Evolutionary conservation across 2,888 invertebrate genomes (phyloP).

Genomic region (Antheraea yamamai): DNA sequence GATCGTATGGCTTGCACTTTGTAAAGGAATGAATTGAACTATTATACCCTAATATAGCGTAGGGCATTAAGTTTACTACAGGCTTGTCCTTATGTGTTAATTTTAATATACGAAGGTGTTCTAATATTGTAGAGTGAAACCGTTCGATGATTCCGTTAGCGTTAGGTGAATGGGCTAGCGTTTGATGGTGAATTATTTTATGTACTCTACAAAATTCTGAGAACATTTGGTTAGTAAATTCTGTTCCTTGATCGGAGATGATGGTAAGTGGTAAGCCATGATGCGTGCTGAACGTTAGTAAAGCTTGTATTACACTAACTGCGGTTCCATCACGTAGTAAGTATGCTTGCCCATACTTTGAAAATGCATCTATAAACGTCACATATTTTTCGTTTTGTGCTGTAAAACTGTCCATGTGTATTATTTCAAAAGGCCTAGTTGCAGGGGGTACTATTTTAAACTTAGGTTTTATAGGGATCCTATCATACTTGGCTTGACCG

Average conservation of each 20-base stretch:
- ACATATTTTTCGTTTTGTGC: slow-evolving; percentile 32
- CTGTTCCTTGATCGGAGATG: slow-evolving; percentile 32
- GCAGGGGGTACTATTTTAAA: slow-evolving; percentile 30
- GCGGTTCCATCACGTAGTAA: slow-evolving; percentile 29
- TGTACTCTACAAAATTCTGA: slow-evolving; percentile 27
- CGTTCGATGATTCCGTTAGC: slow-evolving; percentile 25
- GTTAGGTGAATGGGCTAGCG: slow-evolving; percentile 27
- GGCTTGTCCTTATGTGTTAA: slow-evolving; percentile 14
- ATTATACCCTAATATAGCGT: slow-evolving; percentile 23
- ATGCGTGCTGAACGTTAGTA: slow-evolving; percentile 28
- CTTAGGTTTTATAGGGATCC: slow-evolving; percentile 27
- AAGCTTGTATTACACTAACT: slow-evolving; percentile 28
- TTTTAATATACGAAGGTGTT: slow-evolving; percentile 22
- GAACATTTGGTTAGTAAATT: slow-evolving; percentile 30
- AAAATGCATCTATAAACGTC: slow-evolving; percentile 29
- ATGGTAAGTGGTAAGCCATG: slow-evolving; percentile 27
- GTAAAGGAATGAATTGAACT: slow-evolving; percentile 31
- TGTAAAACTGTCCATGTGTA: slow-evolving; percentile 33
- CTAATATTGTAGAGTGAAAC: slow-evolving; percentile 22
- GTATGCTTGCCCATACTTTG: slow-evolving; percentile 33
- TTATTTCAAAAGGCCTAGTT: slow-evolving; percentile 31
- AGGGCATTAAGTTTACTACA: slow-evolving; percentile 16
- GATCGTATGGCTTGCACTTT: slow-evolving; percentile 33
- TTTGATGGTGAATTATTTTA: slow-evolving; percentile 28
- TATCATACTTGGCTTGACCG: slow-evolving; percentile 36